Conservation (phyloP, 2,113 vertebrate species). For the Larimichthys polyactis region DNA sequence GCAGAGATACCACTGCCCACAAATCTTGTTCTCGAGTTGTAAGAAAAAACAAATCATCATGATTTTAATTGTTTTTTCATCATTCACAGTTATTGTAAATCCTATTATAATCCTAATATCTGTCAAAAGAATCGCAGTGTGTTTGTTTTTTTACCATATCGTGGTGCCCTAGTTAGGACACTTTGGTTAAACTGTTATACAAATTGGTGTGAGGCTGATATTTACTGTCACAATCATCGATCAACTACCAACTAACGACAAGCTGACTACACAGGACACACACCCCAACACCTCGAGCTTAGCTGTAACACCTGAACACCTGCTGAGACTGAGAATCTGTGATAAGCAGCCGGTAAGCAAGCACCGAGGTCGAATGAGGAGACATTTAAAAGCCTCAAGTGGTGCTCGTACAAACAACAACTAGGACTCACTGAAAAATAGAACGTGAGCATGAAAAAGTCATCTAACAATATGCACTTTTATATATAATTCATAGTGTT, state of each 20-base stretch:
- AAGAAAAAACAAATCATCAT: too few relatives aligned
- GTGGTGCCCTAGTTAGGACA: neutral
- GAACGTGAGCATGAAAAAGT: neutral
- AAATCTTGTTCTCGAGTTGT: too few relatives aligned
- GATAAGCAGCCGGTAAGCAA: neutral
- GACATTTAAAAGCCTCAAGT: neutral
- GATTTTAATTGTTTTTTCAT: too few relatives aligned
- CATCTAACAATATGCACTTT: neutral
- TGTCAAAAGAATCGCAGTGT: too few relatives aligned
- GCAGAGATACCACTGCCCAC: too few relatives aligned
- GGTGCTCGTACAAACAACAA: neutral
- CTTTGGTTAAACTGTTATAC: neutral
- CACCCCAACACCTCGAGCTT: neutral
- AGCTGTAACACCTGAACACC: neutral
- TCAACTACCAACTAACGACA: neutral
- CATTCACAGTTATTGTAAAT: too few relatives aligned
- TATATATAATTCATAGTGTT: neutral
- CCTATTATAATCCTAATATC: too few relatives aligned
- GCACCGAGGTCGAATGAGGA: too few relatives aligned
- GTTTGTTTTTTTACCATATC: too few relatives aligned
- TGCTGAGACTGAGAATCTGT: neutral
- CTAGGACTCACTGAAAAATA: neutral
- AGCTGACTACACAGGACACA: neutral
- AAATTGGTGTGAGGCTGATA: neutral
- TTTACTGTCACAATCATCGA: neutral